phyloP scores from a whole-genome alignment of 2,888 invertebrate species.

The Oscheius sp. region DNA sequence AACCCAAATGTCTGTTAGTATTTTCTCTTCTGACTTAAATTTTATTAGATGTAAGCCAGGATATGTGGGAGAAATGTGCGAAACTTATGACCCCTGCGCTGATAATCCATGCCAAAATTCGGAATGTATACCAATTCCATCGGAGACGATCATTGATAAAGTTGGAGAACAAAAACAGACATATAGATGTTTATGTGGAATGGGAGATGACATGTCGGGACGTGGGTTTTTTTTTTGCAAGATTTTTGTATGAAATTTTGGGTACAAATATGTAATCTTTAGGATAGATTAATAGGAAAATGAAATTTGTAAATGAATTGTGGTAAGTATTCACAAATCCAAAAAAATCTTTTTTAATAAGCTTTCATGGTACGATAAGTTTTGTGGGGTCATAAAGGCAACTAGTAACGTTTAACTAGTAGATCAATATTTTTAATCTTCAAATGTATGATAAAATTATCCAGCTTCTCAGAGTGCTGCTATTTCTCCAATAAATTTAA shows the following conservation, averaged over 20 bases:
- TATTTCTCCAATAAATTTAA: too few species aligned
- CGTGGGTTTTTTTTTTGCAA: neutral
- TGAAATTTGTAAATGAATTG: too few species aligned
- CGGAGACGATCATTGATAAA: slow-evolving; percentile 12
- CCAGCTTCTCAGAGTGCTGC: too few species aligned
- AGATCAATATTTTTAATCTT: too few species aligned
- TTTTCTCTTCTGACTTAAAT: too few species aligned
- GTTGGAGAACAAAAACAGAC: slow-evolving; percentile 13
- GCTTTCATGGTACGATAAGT: too few species aligned
- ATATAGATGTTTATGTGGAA: slow-evolving; percentile 42
- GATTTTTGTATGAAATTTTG: neutral
- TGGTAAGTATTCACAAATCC: too few species aligned
- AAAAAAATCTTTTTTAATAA: too few species aligned
- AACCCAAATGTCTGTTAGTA: slow-evolving; percentile 42
- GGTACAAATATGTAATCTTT: neutral
- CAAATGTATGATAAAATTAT: too few species aligned
- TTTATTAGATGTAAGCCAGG: slow-evolving; percentile 39
- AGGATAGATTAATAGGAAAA: too few species aligned
- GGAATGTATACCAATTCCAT: slow-evolving; percentile 43
- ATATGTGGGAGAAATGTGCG: slow-evolving; percentile 47
- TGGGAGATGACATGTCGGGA: slow-evolving; percentile 33
- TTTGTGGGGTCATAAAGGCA: too few species aligned
- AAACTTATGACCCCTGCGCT: slow-evolving; percentile 47
- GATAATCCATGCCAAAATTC: slow-evolving; percentile 44
- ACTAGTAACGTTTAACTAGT: too few species aligned